Percentiles rank a stretch among this genome's conserved stretches.
phyloP scores from a whole-genome alignment of 2,888 invertebrate species.

The Auanema sp. region DNA sequence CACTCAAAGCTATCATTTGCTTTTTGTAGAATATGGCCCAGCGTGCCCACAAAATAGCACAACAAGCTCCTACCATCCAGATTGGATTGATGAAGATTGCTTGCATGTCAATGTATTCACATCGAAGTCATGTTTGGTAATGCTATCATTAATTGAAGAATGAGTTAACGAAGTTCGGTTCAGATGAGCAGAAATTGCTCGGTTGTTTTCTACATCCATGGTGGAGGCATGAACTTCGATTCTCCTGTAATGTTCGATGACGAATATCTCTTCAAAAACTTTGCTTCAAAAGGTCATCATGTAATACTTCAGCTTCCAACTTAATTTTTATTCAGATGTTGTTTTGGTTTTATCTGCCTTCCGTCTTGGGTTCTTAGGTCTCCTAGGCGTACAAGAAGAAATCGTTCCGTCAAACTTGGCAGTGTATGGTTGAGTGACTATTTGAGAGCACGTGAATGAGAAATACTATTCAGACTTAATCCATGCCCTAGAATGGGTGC shows the following conservation, averaged over 20 bases:
- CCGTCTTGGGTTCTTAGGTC: slow-evolving; percentile 47
- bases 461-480: slow-evolving; percentile 11
- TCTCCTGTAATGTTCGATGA: slow-evolving; percentile 59
- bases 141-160: neutral
- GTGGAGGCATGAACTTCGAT: slow-evolving; percentile 53
- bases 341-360: slow-evolving; percentile 47
- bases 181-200: slow-evolving; percentile 33
- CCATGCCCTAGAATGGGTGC: slow-evolving; percentile 10
- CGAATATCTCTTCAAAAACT: slow-evolving; percentile 30
- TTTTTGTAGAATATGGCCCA: slow-evolving; percentile 36
- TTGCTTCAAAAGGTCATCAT: slow-evolving; percentile 23
- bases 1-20: neutral
- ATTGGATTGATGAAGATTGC: slow-evolving; percentile 54
- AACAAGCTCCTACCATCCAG: slow-evolving; percentile 37
- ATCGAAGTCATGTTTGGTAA: slow-evolving; percentile 38
- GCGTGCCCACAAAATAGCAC: slow-evolving; percentile 53
- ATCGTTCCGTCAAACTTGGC: slow-evolving; percentile 38
- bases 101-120: slow-evolving; percentile 51
- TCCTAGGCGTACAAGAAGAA: slow-evolving; percentile 30
- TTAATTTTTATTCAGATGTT: slow-evolving; percentile 23
- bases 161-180: neutral
- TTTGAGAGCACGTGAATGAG: neutral
- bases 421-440: slow-evolving; percentile 29
- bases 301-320: neutral
- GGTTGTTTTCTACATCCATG: slow-evolving; percentile 52